phyloP scores from a whole-genome alignment of 64 coral and sea anemone species.

The Montipora foliosa region DNA sequence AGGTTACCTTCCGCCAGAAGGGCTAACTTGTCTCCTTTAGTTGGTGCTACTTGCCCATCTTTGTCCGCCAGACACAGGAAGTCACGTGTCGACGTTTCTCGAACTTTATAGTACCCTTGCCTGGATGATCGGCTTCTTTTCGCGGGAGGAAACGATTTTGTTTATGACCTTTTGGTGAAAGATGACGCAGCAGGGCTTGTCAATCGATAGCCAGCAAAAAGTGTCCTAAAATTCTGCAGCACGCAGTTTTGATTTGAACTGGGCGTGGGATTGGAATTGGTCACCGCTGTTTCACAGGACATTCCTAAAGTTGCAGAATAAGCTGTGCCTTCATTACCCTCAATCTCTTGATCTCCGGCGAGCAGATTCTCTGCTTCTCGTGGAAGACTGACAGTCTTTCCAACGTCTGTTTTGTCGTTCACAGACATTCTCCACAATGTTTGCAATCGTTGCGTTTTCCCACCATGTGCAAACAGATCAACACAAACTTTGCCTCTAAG shows the following conservation, averaged over 20 bases:
- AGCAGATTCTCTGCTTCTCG: neutral
- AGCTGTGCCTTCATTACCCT: neutral
- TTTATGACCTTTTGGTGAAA: slow-evolving; percentile 9
- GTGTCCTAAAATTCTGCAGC: slow-evolving; percentile 32
- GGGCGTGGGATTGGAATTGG: neutral
- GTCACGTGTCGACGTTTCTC: slow-evolving; percentile 64
- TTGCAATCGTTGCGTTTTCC: no score
- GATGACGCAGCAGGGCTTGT: slow-evolving; percentile 1
- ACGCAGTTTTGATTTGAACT: slow-evolving; percentile 1
- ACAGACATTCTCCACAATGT: neutral
- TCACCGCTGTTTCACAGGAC: neutral
- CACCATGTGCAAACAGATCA: neutral
- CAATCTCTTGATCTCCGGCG: neutral
- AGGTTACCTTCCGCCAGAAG: slow-evolving; percentile 37
- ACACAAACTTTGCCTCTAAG: neutral
- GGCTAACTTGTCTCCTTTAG: slow-evolving; percentile 18
- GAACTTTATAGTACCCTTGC: slow-evolving; percentile 21
- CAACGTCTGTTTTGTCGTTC: neutral
- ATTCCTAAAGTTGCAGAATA: neutral
- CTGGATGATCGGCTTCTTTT: slow-evolving; percentile 29
- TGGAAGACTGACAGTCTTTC: neutral
- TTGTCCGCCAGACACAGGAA: slow-evolving; percentile 49
- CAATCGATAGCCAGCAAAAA: slow-evolving; percentile 19
- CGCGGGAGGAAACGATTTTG: slow-evolving; percentile 11
- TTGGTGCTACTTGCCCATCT: neutral